phyloP scores from a whole-genome alignment of 1,140 invertebrate genomes.

The Hormaphis cornu region DNA sequence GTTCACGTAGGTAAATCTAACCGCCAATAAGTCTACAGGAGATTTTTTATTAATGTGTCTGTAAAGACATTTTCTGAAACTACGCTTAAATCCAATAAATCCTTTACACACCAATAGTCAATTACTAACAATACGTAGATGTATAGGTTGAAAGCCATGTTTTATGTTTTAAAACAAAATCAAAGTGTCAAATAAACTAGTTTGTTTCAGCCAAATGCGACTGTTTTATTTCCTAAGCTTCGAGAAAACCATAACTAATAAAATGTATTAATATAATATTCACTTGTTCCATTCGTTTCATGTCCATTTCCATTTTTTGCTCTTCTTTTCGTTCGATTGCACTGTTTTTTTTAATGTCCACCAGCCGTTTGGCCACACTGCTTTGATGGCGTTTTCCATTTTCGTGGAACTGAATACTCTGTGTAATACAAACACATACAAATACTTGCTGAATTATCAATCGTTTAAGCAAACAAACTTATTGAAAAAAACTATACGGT shows the following conservation, averaged over 20 bases:
- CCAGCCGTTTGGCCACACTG: constrained; percentile 79
- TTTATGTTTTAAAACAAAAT: too few species aligned
- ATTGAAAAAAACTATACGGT: too few species aligned
- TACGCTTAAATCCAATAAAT: too few species aligned
- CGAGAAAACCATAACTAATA: not conserved
- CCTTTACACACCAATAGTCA: too few species aligned
- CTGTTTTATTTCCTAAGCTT: not conserved
- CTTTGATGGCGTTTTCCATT: constrained; percentile 86
- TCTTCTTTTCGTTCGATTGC: constrained; percentile 65
- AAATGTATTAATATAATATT: constrained; percentile 3
- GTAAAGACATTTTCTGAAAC: too few species aligned
- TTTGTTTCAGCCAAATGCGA: not conserved
- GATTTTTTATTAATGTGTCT: too few species aligned
- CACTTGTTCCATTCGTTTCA: constrained; percentile 80
- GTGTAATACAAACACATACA: constrained; percentile 38
- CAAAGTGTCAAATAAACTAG: not conserved
- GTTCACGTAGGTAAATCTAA: too few species aligned
- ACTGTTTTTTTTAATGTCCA: constrained; percentile 75
- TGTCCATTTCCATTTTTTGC: constrained; percentile 64
- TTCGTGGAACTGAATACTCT: constrained; percentile 93
- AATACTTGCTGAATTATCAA: too few species aligned
- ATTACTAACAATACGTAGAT: too few species aligned
- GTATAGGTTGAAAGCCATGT: too few species aligned
- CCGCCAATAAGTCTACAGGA: too few species aligned
- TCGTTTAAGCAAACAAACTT: too few species aligned